Evolutionary conservation across 2,888 invertebrate species (phyloP), one percentile per base, ranked within the genome.

Genomic region (Amblyjoppa fuscipennis): DNA sequence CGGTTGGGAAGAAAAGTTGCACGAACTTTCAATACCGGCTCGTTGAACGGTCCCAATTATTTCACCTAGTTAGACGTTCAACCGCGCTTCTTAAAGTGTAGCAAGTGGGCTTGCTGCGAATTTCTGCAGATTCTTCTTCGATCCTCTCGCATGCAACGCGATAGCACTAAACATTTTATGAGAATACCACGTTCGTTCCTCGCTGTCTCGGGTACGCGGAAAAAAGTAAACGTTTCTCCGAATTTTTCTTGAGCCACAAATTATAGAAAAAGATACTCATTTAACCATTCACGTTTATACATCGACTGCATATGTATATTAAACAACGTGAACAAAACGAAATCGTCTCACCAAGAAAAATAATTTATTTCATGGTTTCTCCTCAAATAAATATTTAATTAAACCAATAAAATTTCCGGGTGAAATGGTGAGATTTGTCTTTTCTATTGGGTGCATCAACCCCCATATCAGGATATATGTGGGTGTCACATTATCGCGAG

Each of bases 21-120:
- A 74, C 53, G 64, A 76, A 75, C 76, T 84, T 84, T 84, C 86
- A 83, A 86, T 86, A 77, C 68, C 74, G 81, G 74, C 41, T 74
- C 69, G 66, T 71, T 82, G 77, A 80, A 81, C 78, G 59, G 82
- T 81, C 87, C 89, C 88, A 87, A 89, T 89, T 88, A 88, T 89
- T 87, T 87, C 69, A 86, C 78, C 87, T 86, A 87, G 88, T 89
- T 88, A 82, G 83, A 83, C 81, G 81, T 74, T 74, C 68, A 51
- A 59, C 51, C 51, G 51, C 9, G 31, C 38, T 41, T 3, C 41
- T 38, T 20, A 41, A 41, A 41, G 20, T 68, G 68, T 68, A 68
- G 51, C 70, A 34, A 70, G 31, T 70, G n/a, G 7, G 31, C 16
- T 53, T 5, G 68, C 68, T 20, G 20, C 68, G 25, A 45, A 41